A percentile compares a stretch with the other conserved stretches of the same genome.
Evolutionary conservation across 2,797 vertebrate species (phyloP).

Genomic region (Myotis findleyi): DNA sequence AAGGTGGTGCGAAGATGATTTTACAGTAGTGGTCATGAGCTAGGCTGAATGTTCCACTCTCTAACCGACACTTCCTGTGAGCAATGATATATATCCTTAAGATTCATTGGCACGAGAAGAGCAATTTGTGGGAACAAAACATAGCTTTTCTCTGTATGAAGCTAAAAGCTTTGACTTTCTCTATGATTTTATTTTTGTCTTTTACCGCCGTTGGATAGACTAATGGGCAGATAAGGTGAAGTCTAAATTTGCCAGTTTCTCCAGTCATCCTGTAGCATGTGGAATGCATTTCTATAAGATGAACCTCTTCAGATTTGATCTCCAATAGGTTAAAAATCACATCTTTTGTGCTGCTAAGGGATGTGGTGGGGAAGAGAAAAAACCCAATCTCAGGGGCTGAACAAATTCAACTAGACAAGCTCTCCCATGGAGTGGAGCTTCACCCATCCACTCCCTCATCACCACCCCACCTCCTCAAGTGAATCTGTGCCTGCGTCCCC

Average conservation of each 20-base stretch:
- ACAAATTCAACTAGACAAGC: constrained; percentile 43
- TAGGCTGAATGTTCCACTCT: neutral
- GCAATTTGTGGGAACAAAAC: constrained; percentile 41
- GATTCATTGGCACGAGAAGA: constrained; percentile 28
- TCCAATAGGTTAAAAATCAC: constrained; percentile 54
- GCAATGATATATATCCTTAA: constrained; percentile 33
- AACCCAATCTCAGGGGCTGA: constrained; percentile 49
- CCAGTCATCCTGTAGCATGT: neutral
- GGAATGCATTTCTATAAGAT: constrained; percentile 44
- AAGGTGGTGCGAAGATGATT: constrained; percentile 19
- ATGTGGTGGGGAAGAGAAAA: constrained; percentile 51
- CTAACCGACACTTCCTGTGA: constrained; percentile 38
- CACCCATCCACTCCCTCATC: neutral
- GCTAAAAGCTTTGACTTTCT: constrained; percentile 26
- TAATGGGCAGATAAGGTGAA: constrained; percentile 43
- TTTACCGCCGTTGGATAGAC: constrained; percentile 28
- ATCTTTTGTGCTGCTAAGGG: constrained; percentile 58
- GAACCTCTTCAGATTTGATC: constrained; percentile 50
- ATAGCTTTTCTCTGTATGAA: constrained; percentile 52
- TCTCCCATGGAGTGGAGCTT: neutral
- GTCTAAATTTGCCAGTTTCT: constrained; percentile 33
- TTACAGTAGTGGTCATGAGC: constrained; percentile 30
- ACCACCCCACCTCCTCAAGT: neutral
- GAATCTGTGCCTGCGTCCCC: neutral
- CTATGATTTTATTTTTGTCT: constrained; percentile 42